Evolutionary conservation across 1,140 invertebrate species (phyloP), one percentile per base, ranked within the genome.

Genomic region (Drosophila albomicans): DNA sequence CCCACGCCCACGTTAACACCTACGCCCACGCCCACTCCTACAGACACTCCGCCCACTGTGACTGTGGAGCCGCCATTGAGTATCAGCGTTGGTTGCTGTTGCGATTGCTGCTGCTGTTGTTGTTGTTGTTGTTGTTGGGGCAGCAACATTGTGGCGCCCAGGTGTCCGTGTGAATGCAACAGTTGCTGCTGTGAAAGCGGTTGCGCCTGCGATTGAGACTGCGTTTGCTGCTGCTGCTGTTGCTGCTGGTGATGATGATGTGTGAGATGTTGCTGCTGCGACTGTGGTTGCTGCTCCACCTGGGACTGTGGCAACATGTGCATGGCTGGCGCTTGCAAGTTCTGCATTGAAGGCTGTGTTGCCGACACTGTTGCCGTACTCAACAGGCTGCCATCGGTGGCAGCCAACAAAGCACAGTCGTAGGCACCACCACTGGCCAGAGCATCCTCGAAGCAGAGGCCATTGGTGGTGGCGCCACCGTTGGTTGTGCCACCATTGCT

Each of bases 341-440:
- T 66, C 45, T 77, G 81, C 75, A 89, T 81, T 41, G 75, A 43
- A 13, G 81, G 56, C 6, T 38, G 35, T 10, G 65, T 78, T 32
- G 73, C 62, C n/a, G 64, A 58, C 32, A 77, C 74, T 5, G 72
- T 73, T 30, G 76, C 75, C 4, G 79, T 81, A 48, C 52, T 81
- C n/a, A 88, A 20, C 25, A 88, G 11, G 11, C 74, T 87, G 35
- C 70, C 80, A 54, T 87, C 84, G 13, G 64, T 69, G 56, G 81
- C 86, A 10, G 82, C 91, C 15, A 88, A 32, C 15, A 91, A 48
- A 0, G 86, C 87, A n/a, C 91, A 91, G 52, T 91, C 91, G 16
- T 91, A 91, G 16, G 82, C 68, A 0, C 57, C 68, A 0, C 70
- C 78, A 32, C 48, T 75, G 68, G 75, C 51, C 75, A 85, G 5